These are phyloP conservation scores for human DNA, from an alignment of 2,113 vertebrate species.

Conservation along the genomic window GRCh38 chr7:93039001-93039500, in stretches of 20 bases:
- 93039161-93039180: neutral
- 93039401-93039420: too few relatives aligned
- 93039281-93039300: too few relatives aligned
- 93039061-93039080: neutral
- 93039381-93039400: too few relatives aligned
- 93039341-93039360: too few relatives aligned
- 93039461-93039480: too few relatives aligned
- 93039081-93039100: neutral
- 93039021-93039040: neutral
- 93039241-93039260: neutral
- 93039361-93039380: too few relatives aligned
- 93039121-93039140: neutral
- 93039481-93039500: too few relatives aligned
- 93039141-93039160: neutral
- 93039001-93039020: neutral
- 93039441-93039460: too few relatives aligned
- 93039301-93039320: too few relatives aligned
- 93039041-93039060: neutral
- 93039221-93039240: neutral
- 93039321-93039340: too few relatives aligned
- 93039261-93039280: neutral
- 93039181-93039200: neutral
- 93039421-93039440: too few relatives aligned
- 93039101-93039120: neutral
- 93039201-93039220: neutral